Percentiles rank a stretch among this genome's conserved stretches.
Evolutionary conservation across 2,113 vertebrate species (phyloP).

Genomic region (Pipa parva): DNA sequence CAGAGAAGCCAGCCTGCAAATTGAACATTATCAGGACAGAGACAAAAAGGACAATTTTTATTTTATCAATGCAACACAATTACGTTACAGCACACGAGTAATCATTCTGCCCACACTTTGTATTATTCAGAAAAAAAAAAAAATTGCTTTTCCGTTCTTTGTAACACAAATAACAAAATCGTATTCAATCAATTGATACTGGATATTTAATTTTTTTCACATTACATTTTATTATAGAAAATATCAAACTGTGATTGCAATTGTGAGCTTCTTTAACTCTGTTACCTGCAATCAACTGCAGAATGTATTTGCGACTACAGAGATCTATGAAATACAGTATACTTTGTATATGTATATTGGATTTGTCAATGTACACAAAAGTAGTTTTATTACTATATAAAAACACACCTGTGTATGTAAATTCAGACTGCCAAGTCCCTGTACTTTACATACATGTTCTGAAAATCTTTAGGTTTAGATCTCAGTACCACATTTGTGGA

Average conservation of each 20-base stretch:
- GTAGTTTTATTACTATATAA: too few relatives aligned
- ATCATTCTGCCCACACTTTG: conserved; percentile 97
- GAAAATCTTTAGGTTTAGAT: too few relatives aligned
- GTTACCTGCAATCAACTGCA: conserved; percentile 94
- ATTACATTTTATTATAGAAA: conserved; percentile 82
- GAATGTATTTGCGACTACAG: conserved; percentile 79
- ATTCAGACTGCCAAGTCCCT: too few relatives aligned
- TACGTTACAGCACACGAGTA: conserved; percentile 97
- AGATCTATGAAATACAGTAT: conserved; percentile 66
- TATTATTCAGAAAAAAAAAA: neutral
- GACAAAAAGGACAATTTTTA: conserved; percentile 99
- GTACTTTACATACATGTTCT: too few relatives aligned
- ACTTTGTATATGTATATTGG: conserved; percentile 1
- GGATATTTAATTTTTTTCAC: conserved; percentile 85
- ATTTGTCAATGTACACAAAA: neutral
- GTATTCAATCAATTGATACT: conserved; percentile 91
- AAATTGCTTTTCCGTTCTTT: conserved; percentile 72
- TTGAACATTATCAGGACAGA: conserved; percentile 99
- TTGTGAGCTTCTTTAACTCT: conserved; percentile 97
- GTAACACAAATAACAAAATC: conserved; percentile 87
- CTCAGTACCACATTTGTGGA: too few relatives aligned
- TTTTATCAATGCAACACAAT: conserved; percentile 99
- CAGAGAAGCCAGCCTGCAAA: conserved; percentile 93
- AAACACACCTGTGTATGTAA: too few relatives aligned
- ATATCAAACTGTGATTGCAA: conserved; percentile 94